These are phyloP conservation scores for Cryptoprocta ferox DNA, from an alignment of 2,797 vertebrate species.

Conservation along the genomic window DNA sequence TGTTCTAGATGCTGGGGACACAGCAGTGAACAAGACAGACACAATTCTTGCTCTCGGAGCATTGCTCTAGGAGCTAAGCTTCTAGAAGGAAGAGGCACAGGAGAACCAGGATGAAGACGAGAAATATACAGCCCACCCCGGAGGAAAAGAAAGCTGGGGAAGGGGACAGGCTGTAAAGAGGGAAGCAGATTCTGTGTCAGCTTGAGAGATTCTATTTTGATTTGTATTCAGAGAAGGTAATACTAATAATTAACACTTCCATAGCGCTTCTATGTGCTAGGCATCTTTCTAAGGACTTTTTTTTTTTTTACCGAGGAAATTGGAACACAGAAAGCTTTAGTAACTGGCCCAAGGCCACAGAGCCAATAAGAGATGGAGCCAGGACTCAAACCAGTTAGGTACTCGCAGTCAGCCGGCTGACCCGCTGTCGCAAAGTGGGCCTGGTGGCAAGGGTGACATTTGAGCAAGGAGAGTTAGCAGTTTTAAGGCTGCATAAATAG, in stretches of 20 bases:
- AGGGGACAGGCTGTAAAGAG: no score
- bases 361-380: not conserved
- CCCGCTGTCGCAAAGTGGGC: not conserved
- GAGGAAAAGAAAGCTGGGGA: not conserved
- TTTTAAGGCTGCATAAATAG: not conserved
- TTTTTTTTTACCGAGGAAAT: not conserved
- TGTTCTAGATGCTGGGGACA: not conserved
- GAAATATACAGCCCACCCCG: rapidly evolving
- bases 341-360: not conserved
- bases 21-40: not conserved
- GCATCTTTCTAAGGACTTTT: not conserved
- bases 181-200: not conserved
- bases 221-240: not conserved
- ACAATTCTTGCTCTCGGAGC: not conserved
- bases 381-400: not conserved
- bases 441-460: not conserved
- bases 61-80: not conserved
- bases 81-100: not conserved
- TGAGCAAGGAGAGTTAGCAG: not conserved
- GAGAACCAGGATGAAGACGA: rapidly evolving
- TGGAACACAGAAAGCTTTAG: not conserved
- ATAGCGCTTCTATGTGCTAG: rapidly evolving
- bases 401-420: not conserved
- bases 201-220: not conserved
- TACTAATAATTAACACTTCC: not conserved